Base-by-base conservation (phyloP, 2,113 vertebrate species). In the Malurus alboscapulatus region DNA sequence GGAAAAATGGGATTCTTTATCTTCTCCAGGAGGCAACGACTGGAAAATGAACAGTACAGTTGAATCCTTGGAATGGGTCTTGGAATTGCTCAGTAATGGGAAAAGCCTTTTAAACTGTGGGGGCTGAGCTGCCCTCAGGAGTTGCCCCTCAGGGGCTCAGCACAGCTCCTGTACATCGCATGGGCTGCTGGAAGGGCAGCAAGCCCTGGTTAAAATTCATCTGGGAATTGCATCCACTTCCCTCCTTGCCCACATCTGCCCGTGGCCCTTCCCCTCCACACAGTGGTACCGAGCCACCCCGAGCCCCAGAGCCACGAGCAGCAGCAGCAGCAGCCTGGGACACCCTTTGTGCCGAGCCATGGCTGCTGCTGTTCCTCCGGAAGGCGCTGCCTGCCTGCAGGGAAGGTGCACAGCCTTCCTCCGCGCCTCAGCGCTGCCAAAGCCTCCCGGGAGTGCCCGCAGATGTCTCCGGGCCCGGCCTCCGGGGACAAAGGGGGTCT, bases 391-490 rank as follows among this genome's bases (percentile, higher is more conserved):
- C 74, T 32, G 80, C 18, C 78, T 9, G 1, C 38, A 77, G 92
- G 78, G 73, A 69, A 81, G 69, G 88, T 25, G 84, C 87, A 78
- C 94, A 42, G 9, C 68, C 10, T 53, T 57, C 92, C 75, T 11
- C 16, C 17, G 3, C 27, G 50, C 48, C 75, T 68, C 47, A 27
- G 93, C 58, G 3, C 84, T 90, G 92, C 93, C 94, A 81, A 59
- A 83, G 32, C 79, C 94, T 96, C 91, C 94, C 96, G 72, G 95
- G 65, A 95, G 62, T 4, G 42, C 95, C 93, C 44, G 36, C 87
- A 94, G 95, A 90, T 75, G 86, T 51, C 63, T 59, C 57, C 10
- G 2, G 12, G 55, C n/a, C 47, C 59, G 7, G 88, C 26, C 58
- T 36, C 10, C 5, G 26, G 51, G 25, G 61, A 97, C 96, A 95